Evolutionary conservation across 2,888 invertebrate genomes (phyloP), one percentile per base, ranked within the genome.

Genomic region (Junonia oenone): DNA sequence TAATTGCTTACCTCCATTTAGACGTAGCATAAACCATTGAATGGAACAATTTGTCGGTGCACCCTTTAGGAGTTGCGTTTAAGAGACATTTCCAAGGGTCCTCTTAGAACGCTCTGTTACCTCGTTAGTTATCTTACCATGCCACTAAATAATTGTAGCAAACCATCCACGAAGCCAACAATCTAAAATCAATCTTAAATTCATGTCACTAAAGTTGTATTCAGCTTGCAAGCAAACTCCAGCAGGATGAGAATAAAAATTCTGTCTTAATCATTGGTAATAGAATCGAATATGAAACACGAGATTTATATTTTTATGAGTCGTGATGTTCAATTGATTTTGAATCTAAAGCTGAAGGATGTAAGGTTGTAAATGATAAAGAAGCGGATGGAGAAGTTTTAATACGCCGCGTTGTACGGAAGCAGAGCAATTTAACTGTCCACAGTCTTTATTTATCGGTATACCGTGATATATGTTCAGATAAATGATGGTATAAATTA

Each of bases 1-100:
- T 79, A 77, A 76, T 81, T 79, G 79, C 78, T 68, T 49, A 68
- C 66, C 67, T 70, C 76, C 76, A 75, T 78, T 78, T 76, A 75
- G 69, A 71, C 71, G 70, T 76, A 71, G 73, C 71, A 74, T 75
- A 71, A 75, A 73, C 76, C 76, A 74, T 76, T 84, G 77, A 85
- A 85, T 84, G 69, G 82, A 81, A 85, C 85, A 85, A 86, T 86
- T 86, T 85, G 86, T 86, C 86, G 84, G 83, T 75, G 68, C 71
- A 71, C 69, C 78, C 78, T 81, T 84, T 81, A 74, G 69, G 71
- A 76, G 76, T 68, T 69, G 68, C 48, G 47, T 45, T 14, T 54
- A 55, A 59, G 49, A 56, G 87, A 88, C 88, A 77, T 80, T 81
- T 87, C 80, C 83, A 85, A 87, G 74, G 85, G 77, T 68, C 77